Percentiles rank a stretch among this genome's conserved stretches.
These are phyloP conservation scores for Mylabris phalerata DNA, from an alignment of 1,140 invertebrate genomes.

Conservation along the genomic window DNA sequence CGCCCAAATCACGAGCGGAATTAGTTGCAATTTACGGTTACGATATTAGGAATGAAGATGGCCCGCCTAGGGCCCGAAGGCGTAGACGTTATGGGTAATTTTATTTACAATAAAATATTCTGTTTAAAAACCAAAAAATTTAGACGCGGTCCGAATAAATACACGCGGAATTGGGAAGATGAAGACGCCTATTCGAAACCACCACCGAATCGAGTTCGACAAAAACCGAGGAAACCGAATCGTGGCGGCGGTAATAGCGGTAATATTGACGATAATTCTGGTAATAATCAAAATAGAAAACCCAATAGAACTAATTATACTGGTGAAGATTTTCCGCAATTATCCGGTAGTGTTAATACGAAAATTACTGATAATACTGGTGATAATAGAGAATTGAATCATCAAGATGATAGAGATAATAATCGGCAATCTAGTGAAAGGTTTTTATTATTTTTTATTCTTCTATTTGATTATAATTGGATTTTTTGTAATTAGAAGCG, in stretches of 20 bases:
- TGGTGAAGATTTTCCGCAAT: constrained; percentile 31
- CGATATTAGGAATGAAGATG: constrained; percentile 89
- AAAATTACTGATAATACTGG: background rate
- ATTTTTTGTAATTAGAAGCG: too few species aligned
- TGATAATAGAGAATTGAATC: background rate
- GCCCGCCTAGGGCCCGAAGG: constrained; percentile 76
- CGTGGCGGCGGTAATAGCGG: background rate
- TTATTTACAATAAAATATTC: background rate
- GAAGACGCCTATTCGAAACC: constrained; percentile 71
- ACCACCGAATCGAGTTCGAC: constrained; percentile 14
- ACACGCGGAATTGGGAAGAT: constrained; percentile 87
- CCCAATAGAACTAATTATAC: background rate
- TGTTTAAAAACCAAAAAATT: constrained; percentile 3
- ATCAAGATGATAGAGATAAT: background rate
- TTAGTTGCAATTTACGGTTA: constrained; percentile 86
- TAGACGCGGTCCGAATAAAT: constrained; percentile 83
- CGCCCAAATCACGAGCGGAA: constrained; percentile 83
- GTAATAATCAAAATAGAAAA: background rate
- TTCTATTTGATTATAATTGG: too few species aligned
- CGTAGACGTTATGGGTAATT: constrained; percentile 75
- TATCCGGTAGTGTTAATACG: constrained; percentile 1
- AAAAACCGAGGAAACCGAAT: constrained; percentile 7
- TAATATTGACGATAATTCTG: background rate
- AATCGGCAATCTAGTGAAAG: background rate
- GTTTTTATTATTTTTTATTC: too few species aligned